Evolutionary conservation across 1,140 invertebrate genomes (phyloP).

Genomic region (Sminthurides bifidus): DNA sequence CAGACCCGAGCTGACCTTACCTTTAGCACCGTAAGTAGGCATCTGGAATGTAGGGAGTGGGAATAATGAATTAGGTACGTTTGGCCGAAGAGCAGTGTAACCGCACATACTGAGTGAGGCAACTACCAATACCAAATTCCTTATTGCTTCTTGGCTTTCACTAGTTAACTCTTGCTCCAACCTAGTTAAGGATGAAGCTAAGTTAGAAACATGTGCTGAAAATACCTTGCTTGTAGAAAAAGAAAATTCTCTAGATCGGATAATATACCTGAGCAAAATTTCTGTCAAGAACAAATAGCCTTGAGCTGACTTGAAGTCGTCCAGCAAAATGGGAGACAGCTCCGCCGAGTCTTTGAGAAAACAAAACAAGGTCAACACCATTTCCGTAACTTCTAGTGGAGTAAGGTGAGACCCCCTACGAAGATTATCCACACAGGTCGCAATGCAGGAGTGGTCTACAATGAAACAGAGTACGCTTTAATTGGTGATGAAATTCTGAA

Average conservation of each 20-base stretch:
- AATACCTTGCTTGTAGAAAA: constrained; percentile 1
- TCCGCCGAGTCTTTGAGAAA: constrained; percentile 98
- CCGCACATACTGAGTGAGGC: constrained; percentile 89
- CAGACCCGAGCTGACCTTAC: constrained; percentile 39
- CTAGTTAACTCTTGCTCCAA: constrained; percentile 61
- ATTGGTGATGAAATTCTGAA: no score
- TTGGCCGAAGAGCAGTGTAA: constrained; percentile 72
- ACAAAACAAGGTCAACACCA: constrained; percentile 96
- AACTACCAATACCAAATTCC: constrained; percentile 84
- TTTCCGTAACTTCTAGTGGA: constrained; percentile 91
- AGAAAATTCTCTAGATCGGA: no score
- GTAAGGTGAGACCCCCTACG: constrained; percentile 56
- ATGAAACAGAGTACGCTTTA: constrained; percentile 34
- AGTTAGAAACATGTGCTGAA: constrained; percentile 15
- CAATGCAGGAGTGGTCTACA: constrained; percentile 88
- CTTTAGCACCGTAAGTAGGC: constrained; percentile 77
- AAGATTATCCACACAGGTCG: constrained; percentile 93
- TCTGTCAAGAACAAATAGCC: constrained; percentile 91
- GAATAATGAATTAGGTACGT: constrained; percentile 73
- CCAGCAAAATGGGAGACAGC: constrained; percentile 79
- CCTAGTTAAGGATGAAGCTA: constrained; percentile 37
- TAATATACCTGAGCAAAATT: constrained; percentile 76
- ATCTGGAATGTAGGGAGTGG: constrained; percentile 84
- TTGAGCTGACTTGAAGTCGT: constrained; percentile 88
- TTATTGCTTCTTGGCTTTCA: constrained; percentile 74